These are phyloP conservation scores for Micropoecilia bifurca DNA, from an alignment of 2,797 vertebrate species.

Conservation along the genomic window DNA sequence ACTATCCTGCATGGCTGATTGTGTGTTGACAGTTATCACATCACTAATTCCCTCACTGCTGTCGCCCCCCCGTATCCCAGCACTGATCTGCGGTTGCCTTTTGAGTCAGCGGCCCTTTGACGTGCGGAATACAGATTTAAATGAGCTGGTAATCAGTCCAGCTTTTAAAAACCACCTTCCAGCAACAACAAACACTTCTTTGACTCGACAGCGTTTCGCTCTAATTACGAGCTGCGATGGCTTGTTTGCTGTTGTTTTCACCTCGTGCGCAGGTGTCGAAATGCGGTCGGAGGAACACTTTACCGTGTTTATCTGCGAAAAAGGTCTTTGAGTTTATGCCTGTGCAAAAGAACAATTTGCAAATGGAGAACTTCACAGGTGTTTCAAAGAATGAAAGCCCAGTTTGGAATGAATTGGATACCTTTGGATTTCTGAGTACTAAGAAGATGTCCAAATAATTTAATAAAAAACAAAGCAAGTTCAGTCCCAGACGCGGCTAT, in stretches of 20 bases:
- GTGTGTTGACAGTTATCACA: slow-evolving; percentile 69
- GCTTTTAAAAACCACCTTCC: neutral
- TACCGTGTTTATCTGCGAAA: neutral
- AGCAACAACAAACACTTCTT: slow-evolving; percentile 13
- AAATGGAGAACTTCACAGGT: neutral
- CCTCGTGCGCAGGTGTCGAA: neutral
- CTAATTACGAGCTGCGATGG: neutral
- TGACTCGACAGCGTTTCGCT: neutral
- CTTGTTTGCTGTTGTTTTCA: slow-evolving; percentile 3
- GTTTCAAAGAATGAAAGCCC: neutral
- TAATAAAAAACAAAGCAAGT: neutral
- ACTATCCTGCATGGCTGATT: slow-evolving; percentile 45
- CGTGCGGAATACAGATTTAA: slow-evolving; percentile 30
- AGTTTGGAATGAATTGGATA: neutral
- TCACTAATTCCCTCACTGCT: slow-evolving; percentile 54
- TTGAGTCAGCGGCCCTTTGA: slow-evolving; percentile 22
- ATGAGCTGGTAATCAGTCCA: slow-evolving; percentile 10
- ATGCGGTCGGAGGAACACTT: neutral
- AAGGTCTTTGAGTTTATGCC: neutral
- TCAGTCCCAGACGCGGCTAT: neutral
- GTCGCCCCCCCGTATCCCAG: slow-evolving; percentile 55
- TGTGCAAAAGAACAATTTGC: neutral
- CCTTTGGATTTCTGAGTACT: neutral
- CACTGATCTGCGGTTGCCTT: slow-evolving; percentile 33
- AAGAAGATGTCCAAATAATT: neutral